These are phyloP conservation scores for Jaculus jaculus DNA, from an alignment of 2,113 vertebrate genomes.

Conservation along the genomic window DNA sequence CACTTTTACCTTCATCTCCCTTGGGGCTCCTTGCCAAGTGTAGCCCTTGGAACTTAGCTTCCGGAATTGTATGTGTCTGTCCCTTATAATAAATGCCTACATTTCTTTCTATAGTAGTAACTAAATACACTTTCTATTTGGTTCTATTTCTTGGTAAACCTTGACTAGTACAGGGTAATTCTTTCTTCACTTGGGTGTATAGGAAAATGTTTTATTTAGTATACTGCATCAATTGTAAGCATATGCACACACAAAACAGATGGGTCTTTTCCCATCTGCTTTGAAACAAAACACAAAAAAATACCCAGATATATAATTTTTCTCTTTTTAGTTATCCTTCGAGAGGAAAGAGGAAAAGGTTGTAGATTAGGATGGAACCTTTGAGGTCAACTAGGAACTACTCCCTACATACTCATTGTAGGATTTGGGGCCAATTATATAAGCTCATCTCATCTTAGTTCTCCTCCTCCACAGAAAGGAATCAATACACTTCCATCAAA, in stretches of 20 bases:
- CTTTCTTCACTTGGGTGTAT: background rate
- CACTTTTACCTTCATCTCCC: background rate
- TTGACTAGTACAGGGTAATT: background rate
- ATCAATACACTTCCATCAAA: background rate
- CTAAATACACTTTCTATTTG: background rate
- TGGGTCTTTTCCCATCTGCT: background rate
- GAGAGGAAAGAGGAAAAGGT: background rate
- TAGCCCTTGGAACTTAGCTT: background rate
- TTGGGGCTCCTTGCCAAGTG: background rate
- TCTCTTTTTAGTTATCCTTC: slow-evolving; percentile 1
- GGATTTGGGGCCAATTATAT: background rate
- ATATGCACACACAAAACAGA: background rate
- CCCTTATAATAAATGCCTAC: background rate
- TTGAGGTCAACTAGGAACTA: background rate
- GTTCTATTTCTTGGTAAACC: background rate
- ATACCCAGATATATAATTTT: background rate
- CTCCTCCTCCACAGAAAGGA: background rate
- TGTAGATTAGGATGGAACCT: background rate
- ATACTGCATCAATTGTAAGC: background rate
- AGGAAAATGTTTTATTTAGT: slow-evolving; percentile 11
- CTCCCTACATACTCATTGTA: background rate
- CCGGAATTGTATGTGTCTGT: background rate
- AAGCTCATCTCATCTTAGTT: background rate
- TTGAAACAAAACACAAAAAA: background rate
- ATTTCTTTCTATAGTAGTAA: background rate